Evolutionary conservation across 2,888 invertebrate genomes (phyloP).

Genomic region (Itoplectis maculator): DNA sequence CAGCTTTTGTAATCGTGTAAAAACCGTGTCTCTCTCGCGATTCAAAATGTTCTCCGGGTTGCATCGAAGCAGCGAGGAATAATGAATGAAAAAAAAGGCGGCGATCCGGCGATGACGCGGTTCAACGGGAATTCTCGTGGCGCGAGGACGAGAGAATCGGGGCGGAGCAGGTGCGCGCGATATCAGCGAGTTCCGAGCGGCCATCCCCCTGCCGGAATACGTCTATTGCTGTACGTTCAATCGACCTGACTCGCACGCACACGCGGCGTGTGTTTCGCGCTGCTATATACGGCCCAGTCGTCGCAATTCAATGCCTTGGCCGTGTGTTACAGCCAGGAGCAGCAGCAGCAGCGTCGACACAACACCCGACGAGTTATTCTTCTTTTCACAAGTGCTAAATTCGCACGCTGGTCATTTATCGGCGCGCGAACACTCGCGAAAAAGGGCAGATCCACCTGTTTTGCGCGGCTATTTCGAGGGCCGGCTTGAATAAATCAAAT

Average conservation of each 20-base stretch:
- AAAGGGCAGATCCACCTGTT: not conserved
- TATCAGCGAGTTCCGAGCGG: conserved; percentile 22
- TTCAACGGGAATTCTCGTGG: not conserved
- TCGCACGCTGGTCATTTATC: conserved; percentile 20
- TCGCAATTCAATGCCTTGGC: conserved; percentile 8
- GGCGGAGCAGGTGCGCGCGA: conserved; percentile 10
- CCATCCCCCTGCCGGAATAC: not conserved
- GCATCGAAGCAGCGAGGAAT: not conserved
- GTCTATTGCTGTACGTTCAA: conserved; percentile 14
- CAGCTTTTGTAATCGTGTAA: conserved; percentile 14
- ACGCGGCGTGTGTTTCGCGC: conserved; percentile 2
- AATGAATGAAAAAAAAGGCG: not conserved
- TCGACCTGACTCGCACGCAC: conserved; percentile 13
- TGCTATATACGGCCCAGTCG: too few relatives aligned
- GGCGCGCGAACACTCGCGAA: not conserved
- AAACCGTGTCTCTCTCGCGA: not conserved
- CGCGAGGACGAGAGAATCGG: conserved; percentile 2
- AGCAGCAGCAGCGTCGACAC: not conserved
- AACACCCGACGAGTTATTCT: not conserved
- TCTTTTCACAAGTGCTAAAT: conserved; percentile 23
- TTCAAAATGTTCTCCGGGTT: not conserved
- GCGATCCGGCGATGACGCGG: not conserved
- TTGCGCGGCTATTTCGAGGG: too few relatives aligned
- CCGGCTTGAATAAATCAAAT: too few relatives aligned
- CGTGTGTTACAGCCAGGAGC: too few relatives aligned